Evolutionary conservation across 2,797 vertebrate species (phyloP).

Genomic region (Rousettus madagascariensis): DNA sequence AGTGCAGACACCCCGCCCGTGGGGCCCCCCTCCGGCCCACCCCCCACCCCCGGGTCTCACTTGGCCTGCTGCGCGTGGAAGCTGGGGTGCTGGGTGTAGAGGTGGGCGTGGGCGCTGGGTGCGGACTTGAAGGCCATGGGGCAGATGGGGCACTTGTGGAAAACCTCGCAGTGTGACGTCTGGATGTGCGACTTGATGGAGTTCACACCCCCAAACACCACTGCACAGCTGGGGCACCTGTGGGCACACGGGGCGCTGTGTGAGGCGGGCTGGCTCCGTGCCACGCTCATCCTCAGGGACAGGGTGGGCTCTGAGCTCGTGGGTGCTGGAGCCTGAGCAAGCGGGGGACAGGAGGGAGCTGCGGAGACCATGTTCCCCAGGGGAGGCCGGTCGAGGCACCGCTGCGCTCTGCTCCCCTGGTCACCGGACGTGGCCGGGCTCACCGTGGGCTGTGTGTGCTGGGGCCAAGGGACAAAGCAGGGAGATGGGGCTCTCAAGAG

Average conservation of each 20-base stretch:
- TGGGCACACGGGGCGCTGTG: fast-evolving
- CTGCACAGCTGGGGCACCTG: slow-evolving; percentile 95
- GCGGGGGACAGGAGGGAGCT: background rate
- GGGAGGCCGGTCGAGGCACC: background rate
- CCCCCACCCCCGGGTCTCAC: slow-evolving; percentile 65
- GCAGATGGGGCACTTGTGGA: slow-evolving; percentile 97
- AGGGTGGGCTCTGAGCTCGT: too few relatives aligned
- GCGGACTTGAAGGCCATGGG: slow-evolving; percentile 99
- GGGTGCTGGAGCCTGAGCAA: background rate
- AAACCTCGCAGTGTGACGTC: slow-evolving; percentile 95
- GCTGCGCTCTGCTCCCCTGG: background rate
- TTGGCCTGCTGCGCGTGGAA: slow-evolving; percentile 90
- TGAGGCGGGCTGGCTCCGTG: background rate
- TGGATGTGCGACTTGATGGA: slow-evolving; percentile 98
- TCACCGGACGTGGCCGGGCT: background rate
- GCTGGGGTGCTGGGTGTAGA: slow-evolving; percentile 91
- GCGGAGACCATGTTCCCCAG: too few relatives aligned
- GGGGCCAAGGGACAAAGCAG: background rate
- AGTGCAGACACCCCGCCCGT: background rate
- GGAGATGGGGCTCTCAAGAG: background rate
- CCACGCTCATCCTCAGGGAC: background rate
- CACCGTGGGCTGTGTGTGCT: background rate
- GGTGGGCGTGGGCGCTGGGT: slow-evolving; percentile 93
- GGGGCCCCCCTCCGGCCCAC: fast-evolving
- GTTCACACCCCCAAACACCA: slow-evolving; percentile 95